Evolutionary conservation across 2,797 vertebrate species (phyloP).

Genomic region (Chloroceryle inda): DNA sequence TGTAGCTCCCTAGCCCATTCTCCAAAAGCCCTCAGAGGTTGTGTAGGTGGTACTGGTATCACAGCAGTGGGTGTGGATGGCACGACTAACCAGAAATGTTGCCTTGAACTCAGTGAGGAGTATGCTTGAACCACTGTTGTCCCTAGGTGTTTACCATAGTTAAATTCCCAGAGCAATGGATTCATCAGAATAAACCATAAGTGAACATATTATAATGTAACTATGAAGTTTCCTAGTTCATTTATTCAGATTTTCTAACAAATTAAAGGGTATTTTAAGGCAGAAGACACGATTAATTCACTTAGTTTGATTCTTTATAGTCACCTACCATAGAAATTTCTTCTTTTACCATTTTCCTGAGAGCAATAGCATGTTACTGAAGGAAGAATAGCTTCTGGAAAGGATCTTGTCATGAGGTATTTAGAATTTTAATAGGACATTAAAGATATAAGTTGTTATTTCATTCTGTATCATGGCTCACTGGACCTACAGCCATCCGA

Average conservation of each 20-base stretch:
- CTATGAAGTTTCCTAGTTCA: not conserved
- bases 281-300: not conserved
- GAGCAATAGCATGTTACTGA: not conserved
- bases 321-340: not conserved
- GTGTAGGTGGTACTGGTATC: not conserved
- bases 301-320: not conserved
- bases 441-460: not conserved
- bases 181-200: not conserved
- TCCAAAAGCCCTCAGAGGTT: not conserved
- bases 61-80: not conserved
- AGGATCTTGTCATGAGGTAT: not conserved
- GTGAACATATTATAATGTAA: not conserved
- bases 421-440: too few species aligned
- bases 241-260: not conserved
- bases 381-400: not conserved
- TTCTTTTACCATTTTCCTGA: not conserved
- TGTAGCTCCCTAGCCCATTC: not conserved
- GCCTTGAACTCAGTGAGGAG: not conserved
- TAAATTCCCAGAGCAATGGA: not conserved
- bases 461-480: not conserved
- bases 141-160: not conserved
- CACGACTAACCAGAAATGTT: not conserved
- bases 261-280: not conserved
- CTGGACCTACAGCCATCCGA: not conserved
- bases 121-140: not conserved